A percentile compares a stretch with the other conserved stretches of the same genome.
These are phyloP conservation scores for Xestoiulus laeticollis DNA, from an alignment of 2,888 invertebrate species.

Conservation along the genomic window DNA sequence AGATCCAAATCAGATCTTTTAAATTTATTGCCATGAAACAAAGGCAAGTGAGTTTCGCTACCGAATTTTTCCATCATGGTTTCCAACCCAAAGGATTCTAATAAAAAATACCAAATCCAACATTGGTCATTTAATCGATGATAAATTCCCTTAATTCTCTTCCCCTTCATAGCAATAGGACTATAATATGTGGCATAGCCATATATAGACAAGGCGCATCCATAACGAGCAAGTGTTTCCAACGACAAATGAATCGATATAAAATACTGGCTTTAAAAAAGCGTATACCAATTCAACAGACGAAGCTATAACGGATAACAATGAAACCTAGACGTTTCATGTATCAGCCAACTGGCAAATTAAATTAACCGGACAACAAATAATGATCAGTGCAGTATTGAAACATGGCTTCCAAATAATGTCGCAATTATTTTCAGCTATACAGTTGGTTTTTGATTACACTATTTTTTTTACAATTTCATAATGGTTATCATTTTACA, in stretches of 20 bases:
- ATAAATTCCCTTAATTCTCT: background rate
- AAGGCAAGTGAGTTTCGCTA: background rate
- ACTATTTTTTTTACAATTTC: background rate
- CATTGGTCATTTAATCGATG: slow-evolving; percentile 9
- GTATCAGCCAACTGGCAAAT: background rate
- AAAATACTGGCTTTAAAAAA: background rate
- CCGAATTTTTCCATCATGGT: background rate
- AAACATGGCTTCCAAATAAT: background rate
- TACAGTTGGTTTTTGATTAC: background rate
- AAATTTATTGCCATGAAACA: background rate
- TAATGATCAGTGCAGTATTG: background rate
- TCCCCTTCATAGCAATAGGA: background rate
- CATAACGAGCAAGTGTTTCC: background rate
- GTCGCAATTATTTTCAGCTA: background rate
- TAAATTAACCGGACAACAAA: background rate
- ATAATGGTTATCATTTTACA: background rate
- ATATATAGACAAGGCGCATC: background rate
- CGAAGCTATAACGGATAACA: background rate
- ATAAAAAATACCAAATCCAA: background rate
- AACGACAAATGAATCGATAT: background rate
- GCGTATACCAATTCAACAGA: background rate
- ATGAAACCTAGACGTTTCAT: background rate
- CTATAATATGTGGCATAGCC: background rate
- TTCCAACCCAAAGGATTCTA: background rate
- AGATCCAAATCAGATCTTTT: background rate